A percentile compares a stretch with the other conserved stretches of the same genome.
These are phyloP conservation scores for Abrostola triplasia DNA, from an alignment of 2,888 invertebrate genomes.

Conservation along the genomic window DNA sequence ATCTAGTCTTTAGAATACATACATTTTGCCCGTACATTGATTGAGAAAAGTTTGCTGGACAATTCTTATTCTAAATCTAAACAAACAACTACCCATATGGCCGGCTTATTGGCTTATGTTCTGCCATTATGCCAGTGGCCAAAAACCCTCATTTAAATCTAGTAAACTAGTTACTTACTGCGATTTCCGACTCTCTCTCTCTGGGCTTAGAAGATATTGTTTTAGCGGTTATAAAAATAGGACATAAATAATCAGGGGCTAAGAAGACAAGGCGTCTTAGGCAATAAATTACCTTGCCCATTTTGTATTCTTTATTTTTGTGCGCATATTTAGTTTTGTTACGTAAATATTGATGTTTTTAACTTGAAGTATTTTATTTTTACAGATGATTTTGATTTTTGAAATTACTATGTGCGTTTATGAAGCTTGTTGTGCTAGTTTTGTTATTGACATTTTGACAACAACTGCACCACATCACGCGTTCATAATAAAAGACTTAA, in stretches of 20 bases:
- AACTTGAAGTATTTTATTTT: conserved; percentile 1
- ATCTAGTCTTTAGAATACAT: too few species aligned
- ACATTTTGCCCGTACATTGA: too few species aligned
- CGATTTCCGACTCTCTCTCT: conserved; percentile 60
- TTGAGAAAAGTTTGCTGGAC: too few species aligned
- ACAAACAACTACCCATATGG: too few species aligned
- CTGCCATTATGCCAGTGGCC: background rate
- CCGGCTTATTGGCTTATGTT: too few species aligned
- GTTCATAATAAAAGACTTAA: too few species aligned
- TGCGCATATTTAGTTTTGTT: conserved; percentile 27
- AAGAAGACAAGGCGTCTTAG: conserved; percentile 32
- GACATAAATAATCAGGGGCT: conserved; percentile 21
- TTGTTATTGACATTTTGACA: too few species aligned
- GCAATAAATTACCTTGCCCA: conserved; percentile 46
- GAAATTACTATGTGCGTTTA: conserved; percentile 8
- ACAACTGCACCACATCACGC: too few species aligned
- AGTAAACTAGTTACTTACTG: conserved; percentile 58
- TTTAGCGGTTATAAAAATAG: conserved; percentile 36
- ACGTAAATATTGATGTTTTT: conserved; percentile 37
- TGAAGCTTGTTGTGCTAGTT: background rate
- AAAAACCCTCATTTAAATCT: background rate
- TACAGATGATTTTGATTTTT: conserved; percentile 8
- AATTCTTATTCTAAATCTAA: too few species aligned
- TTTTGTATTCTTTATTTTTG: conserved; percentile 32
- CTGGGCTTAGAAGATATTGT: conserved; percentile 52